Evolutionary conservation across 2,797 vertebrate genomes (phyloP), one percentile per base, ranked within the genome.

Genomic region (Pteronotus mesoamericanus): DNA sequence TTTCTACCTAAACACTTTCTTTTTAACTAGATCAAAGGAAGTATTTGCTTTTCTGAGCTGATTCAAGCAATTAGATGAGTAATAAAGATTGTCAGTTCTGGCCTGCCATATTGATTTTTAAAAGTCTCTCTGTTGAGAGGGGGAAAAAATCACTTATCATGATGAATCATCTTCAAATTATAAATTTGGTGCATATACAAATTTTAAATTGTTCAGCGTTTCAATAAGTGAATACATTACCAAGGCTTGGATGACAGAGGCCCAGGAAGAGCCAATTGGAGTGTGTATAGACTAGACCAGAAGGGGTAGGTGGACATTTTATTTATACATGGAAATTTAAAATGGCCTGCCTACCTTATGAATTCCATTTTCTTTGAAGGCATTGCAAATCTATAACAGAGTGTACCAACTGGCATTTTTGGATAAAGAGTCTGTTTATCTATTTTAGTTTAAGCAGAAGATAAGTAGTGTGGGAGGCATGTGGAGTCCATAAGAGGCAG

Each of bases 121-220:
- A 59, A 95, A 42, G 39, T 90, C 44, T 61, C 22, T 75, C 46
- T 84, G 9, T 89, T 85, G 68, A 72, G 42, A n/a, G 32, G 32
- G 22, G 46, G 14, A 18, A 64, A 22, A 72, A 77, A 66, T 68
- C 61, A 66, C 14, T 92, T 91, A n/a, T n/a, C 59, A 32, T 44
- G 44, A 51, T 95, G 92, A 91, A 93, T 86, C 57, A 90, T 91
- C n/a, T 90, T 97, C 34, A 82, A 85, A 18, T 89, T 51, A 79
- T 89, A 93, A 93, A 74, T 57, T 37, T 90, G 69, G 55, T 75
- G 0, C 69, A 83, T 82, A 75, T 66, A 11, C 69, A 93, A 19
- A 87, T 86, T 95, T 97, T 48, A 85, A 80, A 55, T 83, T 57
- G 84, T 61, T 94, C 44, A n/a, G 68, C 87, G 89, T 96, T 91